Conservation (phyloP, 2,113 vertebrate genomes). For the Motacilla tschutschensis region DNA sequence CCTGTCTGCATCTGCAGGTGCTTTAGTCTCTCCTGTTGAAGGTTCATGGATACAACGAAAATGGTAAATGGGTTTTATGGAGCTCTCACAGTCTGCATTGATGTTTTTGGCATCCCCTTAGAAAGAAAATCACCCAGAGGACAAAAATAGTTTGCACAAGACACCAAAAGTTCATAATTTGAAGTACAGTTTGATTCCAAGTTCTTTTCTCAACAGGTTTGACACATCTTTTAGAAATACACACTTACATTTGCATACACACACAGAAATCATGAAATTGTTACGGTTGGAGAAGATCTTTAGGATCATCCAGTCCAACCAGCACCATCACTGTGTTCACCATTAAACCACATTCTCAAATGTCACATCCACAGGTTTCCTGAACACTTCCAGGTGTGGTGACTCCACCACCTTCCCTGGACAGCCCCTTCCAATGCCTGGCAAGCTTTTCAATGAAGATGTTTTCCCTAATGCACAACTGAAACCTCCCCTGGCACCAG, state of each 20-base stretch:
- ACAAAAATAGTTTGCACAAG: not conserved
- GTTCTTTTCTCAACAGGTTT: not conserved
- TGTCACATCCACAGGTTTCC: not conserved
- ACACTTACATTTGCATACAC: not conserved
- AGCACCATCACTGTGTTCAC: not conserved
- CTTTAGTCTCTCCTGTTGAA: constrained; percentile 27
- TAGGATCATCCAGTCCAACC: not conserved
- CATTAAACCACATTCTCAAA: not conserved
- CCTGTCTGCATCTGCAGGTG: constrained; percentile 5
- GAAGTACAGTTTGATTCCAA: not conserved
- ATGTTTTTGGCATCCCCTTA: constrained; percentile 20
- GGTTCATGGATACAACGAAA: not conserved
- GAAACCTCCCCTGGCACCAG: accelerated
- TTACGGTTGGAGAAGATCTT: not conserved
- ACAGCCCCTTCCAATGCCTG: not conserved
- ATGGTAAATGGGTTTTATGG: not conserved
- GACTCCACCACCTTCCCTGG: not conserved
- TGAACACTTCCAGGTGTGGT: not conserved
- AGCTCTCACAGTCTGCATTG: constrained; percentile 17
- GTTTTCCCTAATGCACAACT: not conserved
- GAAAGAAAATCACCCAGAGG: constrained; percentile 30
- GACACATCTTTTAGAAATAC: not conserved
- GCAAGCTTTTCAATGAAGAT: not conserved
- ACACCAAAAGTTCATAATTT: not conserved
- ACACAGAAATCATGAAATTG: not conserved